Evolutionary conservation across 1,140 invertebrate species (phyloP), one percentile per base, ranked within the genome.

Genomic region (Drosophila subobscura): DNA sequence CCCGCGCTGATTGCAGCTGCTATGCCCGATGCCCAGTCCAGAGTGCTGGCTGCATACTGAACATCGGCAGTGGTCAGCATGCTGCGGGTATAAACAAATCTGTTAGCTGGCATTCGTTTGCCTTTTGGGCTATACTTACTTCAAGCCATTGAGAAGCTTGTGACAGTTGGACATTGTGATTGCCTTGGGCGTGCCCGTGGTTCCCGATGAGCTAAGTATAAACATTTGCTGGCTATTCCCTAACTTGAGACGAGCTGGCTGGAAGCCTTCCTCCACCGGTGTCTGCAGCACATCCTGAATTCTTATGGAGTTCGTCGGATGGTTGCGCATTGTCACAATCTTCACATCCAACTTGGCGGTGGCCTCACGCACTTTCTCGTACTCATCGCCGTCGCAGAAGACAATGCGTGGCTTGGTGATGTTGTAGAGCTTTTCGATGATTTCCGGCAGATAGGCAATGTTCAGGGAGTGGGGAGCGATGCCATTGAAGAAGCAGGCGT

Each of bases 181-280:
- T 20, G 95, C 95, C 92, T 96, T 97, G 0, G 96, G 95, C 23
- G 94, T 88, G 53, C 96, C 95, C 29, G 95, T 96, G 6, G 95
- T 96, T 10, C 95, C 95, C 59, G 95, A 95, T 0, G 95, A 93
- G 44, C 79, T 92, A 0, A 92, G 54, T 42, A 93, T 89, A 4
- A 76, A 55, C 10, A 77, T 61, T 7, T 67, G 72, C 16, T 78
- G 72, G 14, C 66, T 66, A 0, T 14, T 25, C 3, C 71, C 74
- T 1, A 42, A 5, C 14, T 68, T 29, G 2, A 77, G 23, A 6
- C 33, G 16, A 6, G 25, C 16, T 0, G 77, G 71, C 6, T 54
- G 47, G 20, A 60, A 63, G 2, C 47, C 50, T 2, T 22, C 5
- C 23, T 20, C 12, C 14, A 59, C 23, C 14, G 52, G 14, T 4